phyloP scores from a whole-genome alignment of 2,888 invertebrate species.

The Rhagium mordax region DNA sequence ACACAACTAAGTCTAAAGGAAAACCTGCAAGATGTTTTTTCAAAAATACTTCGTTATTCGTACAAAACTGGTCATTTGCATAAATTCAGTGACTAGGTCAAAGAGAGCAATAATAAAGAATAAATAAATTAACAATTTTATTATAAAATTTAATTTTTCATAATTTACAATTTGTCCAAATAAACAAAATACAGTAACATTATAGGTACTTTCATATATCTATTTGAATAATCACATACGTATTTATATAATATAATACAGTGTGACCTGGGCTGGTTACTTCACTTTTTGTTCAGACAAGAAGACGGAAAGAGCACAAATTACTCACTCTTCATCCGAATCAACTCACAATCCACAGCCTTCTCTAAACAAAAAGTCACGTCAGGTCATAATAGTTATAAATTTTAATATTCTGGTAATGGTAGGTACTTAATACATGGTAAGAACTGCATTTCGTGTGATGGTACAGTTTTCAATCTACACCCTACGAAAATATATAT shows the following conservation, averaged over 20 bases:
- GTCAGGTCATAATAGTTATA: slow-evolving; percentile 5
- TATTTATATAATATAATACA: slow-evolving; percentile 42
- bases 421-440: slow-evolving; percentile 1
- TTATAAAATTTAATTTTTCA: slow-evolving; percentile 36
- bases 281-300: neutral
- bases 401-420: slow-evolving; percentile 19
- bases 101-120: slow-evolving; percentile 20
- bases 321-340: no score
- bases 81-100: neutral
- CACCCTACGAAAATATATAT: slow-evolving; percentile 23
- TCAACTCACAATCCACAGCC: neutral
- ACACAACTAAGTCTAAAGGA: slow-evolving; percentile 7
- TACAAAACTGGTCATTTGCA: slow-evolving; percentile 27
- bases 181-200: slow-evolving; percentile 38
- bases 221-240: slow-evolving; percentile 47
- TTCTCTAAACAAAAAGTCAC: slow-evolving; percentile 9
- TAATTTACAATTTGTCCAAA: slow-evolving; percentile 39
- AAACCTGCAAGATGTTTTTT: slow-evolving; percentile 9
- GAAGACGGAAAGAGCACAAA: neutral
- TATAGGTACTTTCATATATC: slow-evolving; percentile 37
- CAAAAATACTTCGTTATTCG: slow-evolving; percentile 27
- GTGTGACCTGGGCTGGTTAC: slow-evolving; percentile 8
- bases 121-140: slow-evolving; percentile 37
- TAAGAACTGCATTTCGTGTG: slow-evolving; percentile 7
- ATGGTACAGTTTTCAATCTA: slow-evolving; percentile 28